These are phyloP conservation scores for Drosophila mulleri DNA, from an alignment of 2,888 invertebrate genomes.

Conservation along the genomic window DNA sequence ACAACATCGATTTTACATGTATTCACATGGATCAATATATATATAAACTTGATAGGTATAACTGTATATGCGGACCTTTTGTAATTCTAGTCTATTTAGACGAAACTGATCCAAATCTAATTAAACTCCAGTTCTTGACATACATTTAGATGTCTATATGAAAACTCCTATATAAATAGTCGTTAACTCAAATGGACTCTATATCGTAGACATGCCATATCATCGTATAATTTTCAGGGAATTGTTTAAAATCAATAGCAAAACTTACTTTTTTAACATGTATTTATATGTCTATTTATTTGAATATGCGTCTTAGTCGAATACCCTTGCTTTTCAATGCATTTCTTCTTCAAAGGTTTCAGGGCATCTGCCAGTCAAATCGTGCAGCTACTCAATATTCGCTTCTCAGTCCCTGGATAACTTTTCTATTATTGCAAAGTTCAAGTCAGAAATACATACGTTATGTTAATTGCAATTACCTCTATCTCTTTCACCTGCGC, in stretches of 20 bases:
- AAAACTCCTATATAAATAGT: too few species aligned
- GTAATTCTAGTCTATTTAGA: too few species aligned
- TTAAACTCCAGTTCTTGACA: too few species aligned
- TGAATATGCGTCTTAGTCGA: too few species aligned
- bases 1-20: neutral
- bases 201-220: too few species aligned
- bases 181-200: too few species aligned
- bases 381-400: neutral
- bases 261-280: neutral
- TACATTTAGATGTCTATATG: too few species aligned
- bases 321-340: neutral
- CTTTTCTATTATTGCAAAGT: conserved; percentile 9
- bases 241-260: neutral
- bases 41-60: too few species aligned
- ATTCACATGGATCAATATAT: too few species aligned
- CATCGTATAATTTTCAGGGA: neutral
- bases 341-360: neutral
- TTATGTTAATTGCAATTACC: conserved; percentile 43
- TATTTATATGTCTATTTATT: neutral
- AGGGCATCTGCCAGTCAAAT: neutral
- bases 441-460: conserved; percentile 19
- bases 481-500: neutral
- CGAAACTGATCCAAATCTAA: too few species aligned
- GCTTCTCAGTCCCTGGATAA: neutral
- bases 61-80: too few species aligned